phyloP scores from a whole-genome alignment of 2,888 invertebrate species.

The Orchestes rusci region DNA sequence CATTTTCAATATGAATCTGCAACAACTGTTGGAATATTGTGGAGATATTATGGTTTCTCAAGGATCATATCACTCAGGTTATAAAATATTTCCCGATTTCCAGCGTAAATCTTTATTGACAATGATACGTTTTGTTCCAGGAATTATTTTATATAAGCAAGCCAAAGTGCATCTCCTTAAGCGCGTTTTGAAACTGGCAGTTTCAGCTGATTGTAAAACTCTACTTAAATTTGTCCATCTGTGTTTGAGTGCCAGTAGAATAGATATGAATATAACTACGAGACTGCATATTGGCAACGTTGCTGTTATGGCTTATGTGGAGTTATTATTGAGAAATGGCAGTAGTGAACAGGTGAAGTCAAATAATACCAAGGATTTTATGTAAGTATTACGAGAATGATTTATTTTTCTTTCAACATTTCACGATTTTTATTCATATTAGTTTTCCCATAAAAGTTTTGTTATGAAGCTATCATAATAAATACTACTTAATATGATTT shows the following conservation, averaged over 20 bases:
- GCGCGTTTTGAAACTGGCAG: slow-evolving; percentile 48
- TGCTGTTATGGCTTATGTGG: slow-evolving; percentile 57
- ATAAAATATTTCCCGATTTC: neutral
- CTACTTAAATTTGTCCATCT: slow-evolving; percentile 53
- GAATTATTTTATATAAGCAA: slow-evolving; percentile 72
- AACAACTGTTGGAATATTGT: slow-evolving; percentile 65
- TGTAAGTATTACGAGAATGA: too few species aligned
- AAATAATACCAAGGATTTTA: slow-evolving; percentile 45
- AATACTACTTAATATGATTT: too few species aligned
- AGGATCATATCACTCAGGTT: slow-evolving; percentile 58
- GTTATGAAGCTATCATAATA: too few species aligned
- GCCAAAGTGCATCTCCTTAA: slow-evolving; percentile 48
- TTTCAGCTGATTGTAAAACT: slow-evolving; percentile 54
- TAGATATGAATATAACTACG: slow-evolving; percentile 53
- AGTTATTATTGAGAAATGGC: slow-evolving; percentile 46
- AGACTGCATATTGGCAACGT: slow-evolving; percentile 59
- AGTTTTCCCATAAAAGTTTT: neutral
- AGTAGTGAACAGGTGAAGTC: slow-evolving; percentile 34
- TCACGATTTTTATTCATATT: too few species aligned
- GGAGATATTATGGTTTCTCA: slow-evolving; percentile 74
- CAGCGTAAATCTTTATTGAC: neutral
- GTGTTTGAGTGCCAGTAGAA: slow-evolving; percentile 48
- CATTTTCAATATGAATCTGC: slow-evolving; percentile 56
- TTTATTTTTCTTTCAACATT: too few species aligned
- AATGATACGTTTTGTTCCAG: slow-evolving; percentile 36